These are phyloP conservation scores for Caerostris extrusa DNA, from an alignment of 1,140 invertebrate species.

Conservation along the genomic window DNA sequence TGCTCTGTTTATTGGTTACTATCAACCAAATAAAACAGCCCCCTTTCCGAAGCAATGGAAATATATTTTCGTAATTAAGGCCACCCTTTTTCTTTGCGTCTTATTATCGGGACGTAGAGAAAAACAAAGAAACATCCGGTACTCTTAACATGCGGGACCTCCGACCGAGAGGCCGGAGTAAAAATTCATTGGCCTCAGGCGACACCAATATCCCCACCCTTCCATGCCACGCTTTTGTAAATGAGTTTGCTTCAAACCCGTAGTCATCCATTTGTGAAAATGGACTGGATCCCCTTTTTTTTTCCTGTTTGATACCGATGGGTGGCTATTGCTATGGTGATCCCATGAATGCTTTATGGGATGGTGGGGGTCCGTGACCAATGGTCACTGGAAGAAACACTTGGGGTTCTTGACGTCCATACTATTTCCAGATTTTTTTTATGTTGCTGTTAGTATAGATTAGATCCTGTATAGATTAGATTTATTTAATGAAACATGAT, in stretches of 20 bases:
- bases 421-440: not conserved
- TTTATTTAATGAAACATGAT: too few species aligned
- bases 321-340: constrained; percentile 71
- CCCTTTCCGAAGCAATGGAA: not conserved
- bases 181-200: constrained; percentile 45
- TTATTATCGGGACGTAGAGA: not conserved
- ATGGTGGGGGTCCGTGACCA: not conserved
- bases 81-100: not conserved
- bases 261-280: constrained; percentile 62
- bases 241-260: constrained; percentile 47
- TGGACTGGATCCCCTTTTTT: constrained; percentile 18
- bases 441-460: too few species aligned
- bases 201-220: constrained; percentile 7
- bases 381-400: not conserved
- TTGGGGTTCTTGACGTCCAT: not conserved
- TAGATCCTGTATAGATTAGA: too few species aligned
- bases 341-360: constrained; percentile 66
- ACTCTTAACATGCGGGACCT: not conserved
- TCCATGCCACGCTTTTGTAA: constrained; percentile 52
- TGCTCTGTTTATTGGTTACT: too few species aligned
- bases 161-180: constrained; percentile 4
- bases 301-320: constrained; percentile 74
- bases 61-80: not conserved
- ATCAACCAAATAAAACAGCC: too few species aligned
- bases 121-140: not conserved